A percentile compares a stretch with the other conserved stretches of the same genome.
Evolutionary conservation across 2,113 vertebrate genomes (phyloP).

Genomic region (Setophaga petechia): DNA sequence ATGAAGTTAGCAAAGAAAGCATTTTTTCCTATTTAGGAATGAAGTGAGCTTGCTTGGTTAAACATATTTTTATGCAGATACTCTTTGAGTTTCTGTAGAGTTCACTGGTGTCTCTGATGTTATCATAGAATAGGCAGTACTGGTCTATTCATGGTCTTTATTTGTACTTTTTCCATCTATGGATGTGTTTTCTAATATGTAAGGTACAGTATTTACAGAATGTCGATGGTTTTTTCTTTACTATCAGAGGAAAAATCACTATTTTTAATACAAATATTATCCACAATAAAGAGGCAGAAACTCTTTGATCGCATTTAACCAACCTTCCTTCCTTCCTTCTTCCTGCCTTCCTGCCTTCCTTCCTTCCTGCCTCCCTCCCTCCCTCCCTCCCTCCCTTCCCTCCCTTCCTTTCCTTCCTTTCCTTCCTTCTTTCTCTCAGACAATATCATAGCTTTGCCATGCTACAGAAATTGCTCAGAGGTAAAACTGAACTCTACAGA

Average conservation of each 20-base stretch:
- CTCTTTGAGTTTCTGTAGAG: background rate
- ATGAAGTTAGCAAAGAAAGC: background rate
- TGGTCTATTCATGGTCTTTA: background rate
- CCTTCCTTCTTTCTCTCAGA: too few relatives aligned
- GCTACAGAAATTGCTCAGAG: background rate
- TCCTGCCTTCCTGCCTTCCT: background rate
- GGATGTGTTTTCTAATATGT: background rate
- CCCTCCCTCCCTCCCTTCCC: too few relatives aligned
- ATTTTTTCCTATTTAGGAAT: background rate
- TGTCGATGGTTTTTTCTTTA: background rate
- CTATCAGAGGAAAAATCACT: background rate
- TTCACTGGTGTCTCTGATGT: background rate
- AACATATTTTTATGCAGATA: background rate
- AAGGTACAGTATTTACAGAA: background rate
- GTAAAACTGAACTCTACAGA: background rate
- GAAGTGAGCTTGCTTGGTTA: background rate
- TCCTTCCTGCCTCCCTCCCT: too few relatives aligned
- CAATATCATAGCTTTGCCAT: background rate
- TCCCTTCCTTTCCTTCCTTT: accelerated
- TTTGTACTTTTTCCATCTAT: background rate
- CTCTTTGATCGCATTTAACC: background rate
- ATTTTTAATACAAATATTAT: background rate
- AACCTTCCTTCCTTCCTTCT: background rate
- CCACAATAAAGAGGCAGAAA: background rate
- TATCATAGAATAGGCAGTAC: background rate